Conservation (phyloP, 1,140 invertebrate species). For the Tetramorium parvispinum region DNA sequence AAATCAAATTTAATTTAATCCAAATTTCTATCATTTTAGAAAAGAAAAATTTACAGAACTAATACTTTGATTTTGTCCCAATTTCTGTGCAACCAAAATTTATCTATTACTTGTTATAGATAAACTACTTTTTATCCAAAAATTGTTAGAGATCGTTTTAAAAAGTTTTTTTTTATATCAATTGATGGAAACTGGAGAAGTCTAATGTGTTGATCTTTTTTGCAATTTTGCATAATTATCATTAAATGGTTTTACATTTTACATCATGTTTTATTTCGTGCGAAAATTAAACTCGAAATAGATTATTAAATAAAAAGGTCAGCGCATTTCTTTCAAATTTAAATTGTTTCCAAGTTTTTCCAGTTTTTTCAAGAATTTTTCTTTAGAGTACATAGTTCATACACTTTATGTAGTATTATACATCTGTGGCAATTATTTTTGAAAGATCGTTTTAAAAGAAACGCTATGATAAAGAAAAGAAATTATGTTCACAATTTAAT, state of each 20-base stretch:
- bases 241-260: neutral
- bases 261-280: slow-evolving; percentile 1
- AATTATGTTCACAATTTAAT: slow-evolving; percentile 5
- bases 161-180: neutral
- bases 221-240: neutral
- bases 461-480: neutral
- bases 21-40: neutral
- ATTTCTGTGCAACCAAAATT: neutral
- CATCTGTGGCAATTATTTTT: neutral
- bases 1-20: neutral
- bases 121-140: neutral
- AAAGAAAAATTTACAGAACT: neutral
- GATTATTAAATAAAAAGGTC: neutral
- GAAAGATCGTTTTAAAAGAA: neutral
- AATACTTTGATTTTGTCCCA: neutral
- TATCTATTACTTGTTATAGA: neutral
- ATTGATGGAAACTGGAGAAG: neutral
- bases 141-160: neutral
- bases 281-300: neutral
- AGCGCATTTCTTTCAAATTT: neutral
- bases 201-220: neutral
- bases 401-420: neutral
- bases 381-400: neutral
- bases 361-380: slow-evolving; percentile 1
- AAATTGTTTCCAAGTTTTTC: neutral